Percentiles rank a stretch among this genome's conserved stretches.
These are phyloP conservation scores for Noctua pronuba DNA, from an alignment of 2,888 invertebrate genomes.

Conservation along the genomic window DNA sequence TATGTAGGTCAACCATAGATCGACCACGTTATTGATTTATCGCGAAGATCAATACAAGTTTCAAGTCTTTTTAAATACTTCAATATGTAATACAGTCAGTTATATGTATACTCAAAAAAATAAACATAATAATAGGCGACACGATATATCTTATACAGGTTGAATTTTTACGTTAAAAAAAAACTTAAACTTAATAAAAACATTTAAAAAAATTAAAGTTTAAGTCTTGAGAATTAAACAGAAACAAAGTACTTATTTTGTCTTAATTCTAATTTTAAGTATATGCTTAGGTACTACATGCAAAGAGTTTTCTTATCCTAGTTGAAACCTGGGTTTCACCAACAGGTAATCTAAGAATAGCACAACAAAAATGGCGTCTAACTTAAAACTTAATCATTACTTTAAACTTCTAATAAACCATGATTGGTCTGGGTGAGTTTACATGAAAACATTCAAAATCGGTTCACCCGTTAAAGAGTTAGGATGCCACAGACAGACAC, in stretches of 20 bases:
- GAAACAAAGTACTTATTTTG: not conserved
- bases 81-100: not conserved
- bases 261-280: not conserved
- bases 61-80: not conserved
- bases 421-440: not conserved
- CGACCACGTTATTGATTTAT: not conserved
- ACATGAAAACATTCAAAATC: not conserved
- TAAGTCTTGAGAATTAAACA: not conserved
- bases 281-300: not conserved
- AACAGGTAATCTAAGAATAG: not conserved
- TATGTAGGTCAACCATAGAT: not conserved
- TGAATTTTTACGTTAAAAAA: not conserved
- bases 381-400: not conserved
- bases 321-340: not conserved
- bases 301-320: not conserved
- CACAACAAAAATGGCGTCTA: not conserved
- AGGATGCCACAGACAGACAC: no score
- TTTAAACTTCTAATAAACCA: not conserved
- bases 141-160: not conserved
- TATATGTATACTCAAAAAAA: not conserved
- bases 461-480: no score
- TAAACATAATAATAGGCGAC: no score
- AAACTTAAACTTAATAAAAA: no score
- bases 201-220: not conserved
- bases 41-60: not conserved